Conservation (phyloP, 2,888 invertebrate genomes). For the Plutella xylostella region DNA sequence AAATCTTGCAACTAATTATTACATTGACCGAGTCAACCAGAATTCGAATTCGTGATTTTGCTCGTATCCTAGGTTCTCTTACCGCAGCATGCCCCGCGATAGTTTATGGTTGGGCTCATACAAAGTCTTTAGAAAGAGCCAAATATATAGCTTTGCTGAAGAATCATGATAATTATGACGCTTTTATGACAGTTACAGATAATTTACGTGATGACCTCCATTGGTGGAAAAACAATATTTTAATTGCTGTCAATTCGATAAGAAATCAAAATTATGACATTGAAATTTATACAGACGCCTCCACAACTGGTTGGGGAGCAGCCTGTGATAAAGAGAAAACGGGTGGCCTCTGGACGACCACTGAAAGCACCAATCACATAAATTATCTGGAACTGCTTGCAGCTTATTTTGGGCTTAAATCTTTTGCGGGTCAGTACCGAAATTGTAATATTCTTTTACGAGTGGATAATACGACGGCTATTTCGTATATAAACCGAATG, state of each 20-base stretch:
- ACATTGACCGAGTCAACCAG: not conserved
- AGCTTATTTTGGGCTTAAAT: conserved; percentile 6
- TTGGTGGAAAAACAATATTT: conserved; percentile 1
- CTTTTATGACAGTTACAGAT: not conserved
- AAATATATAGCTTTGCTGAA: conserved; percentile 3
- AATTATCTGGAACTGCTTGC: conserved; percentile 6
- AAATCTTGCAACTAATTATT: not conserved
- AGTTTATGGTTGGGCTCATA: conserved; percentile 3
- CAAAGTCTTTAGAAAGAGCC: not conserved
- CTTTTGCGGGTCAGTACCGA: not conserved
- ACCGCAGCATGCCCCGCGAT: not conserved
- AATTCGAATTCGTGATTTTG: conserved; percentile 1
- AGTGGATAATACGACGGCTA: conserved; percentile 6
- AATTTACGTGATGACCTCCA: not conserved
- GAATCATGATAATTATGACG: conserved; percentile 1
- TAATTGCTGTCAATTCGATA: not conserved
- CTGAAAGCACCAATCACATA: conserved; percentile 2
- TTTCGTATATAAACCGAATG: conserved; percentile 4
- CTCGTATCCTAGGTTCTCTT: not conserved
- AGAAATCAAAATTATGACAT: not conserved
- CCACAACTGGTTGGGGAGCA: not conserved
- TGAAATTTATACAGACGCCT: conserved; percentile 5
- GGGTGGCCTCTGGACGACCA: conserved; percentile 1
- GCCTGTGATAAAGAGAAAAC: not conserved
- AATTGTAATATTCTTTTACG: conserved; percentile 1